Evolutionary conservation across 2,113 vertebrate species (phyloP).

Genomic region (Gymnobelideus leadbeateri): DNA sequence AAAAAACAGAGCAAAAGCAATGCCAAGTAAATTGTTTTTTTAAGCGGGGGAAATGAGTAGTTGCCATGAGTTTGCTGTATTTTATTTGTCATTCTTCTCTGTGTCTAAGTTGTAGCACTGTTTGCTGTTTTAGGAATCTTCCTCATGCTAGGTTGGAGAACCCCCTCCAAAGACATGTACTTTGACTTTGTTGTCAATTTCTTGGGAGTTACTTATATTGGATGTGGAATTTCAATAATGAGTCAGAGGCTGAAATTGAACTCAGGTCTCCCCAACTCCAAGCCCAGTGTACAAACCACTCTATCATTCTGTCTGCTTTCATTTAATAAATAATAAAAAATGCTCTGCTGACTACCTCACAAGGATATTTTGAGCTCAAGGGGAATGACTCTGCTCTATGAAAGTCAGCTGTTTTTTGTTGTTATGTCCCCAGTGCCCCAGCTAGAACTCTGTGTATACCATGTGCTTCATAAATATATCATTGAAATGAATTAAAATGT

Average conservation of each 20-base stretch:
- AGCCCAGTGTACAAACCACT: background rate
- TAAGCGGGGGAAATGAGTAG: background rate
- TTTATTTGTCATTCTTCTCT: background rate
- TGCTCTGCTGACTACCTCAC: background rate
- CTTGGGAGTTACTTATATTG: background rate
- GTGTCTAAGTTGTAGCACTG: background rate
- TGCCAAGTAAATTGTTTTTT: background rate
- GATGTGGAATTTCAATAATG: background rate
- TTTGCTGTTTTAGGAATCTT: background rate
- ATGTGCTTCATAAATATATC: background rate
- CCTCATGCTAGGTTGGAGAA: background rate
- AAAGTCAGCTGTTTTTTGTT: background rate
- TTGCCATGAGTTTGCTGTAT: background rate
- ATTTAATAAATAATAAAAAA: background rate
- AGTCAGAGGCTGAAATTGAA: background rate
- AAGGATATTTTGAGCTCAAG: background rate
- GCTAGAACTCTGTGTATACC: background rate
- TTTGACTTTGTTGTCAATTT: constrained; percentile 49
- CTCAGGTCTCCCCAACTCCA: background rate
- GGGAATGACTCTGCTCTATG: background rate
- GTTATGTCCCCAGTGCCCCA: background rate
- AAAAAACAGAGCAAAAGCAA: background rate
- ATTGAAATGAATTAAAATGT: background rate
- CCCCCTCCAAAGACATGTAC: background rate
- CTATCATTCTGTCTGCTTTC: background rate